Conservation (phyloP, 1,140 invertebrate genomes). For the Sitophilus oryzae region DNA sequence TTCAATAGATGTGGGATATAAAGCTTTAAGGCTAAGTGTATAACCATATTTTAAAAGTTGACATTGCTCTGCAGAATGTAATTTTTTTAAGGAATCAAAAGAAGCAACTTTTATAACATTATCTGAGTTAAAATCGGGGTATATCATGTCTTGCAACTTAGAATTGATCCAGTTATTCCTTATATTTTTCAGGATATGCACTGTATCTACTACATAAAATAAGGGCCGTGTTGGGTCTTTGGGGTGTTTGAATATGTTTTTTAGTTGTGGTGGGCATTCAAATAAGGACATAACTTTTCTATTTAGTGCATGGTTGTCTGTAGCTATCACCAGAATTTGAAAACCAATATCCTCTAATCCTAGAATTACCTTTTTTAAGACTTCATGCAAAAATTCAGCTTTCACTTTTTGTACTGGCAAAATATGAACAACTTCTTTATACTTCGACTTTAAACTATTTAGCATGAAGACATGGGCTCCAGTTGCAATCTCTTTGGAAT, state of each 20-base stretch:
- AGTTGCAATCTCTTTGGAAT: constrained; percentile 3
- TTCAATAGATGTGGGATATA: constrained; percentile 15
- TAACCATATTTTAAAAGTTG: constrained; percentile 19
- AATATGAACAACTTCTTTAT: constrained; percentile 16
- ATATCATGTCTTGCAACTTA: background rate
- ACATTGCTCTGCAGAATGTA: constrained; percentile 3
- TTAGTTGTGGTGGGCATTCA: background rate
- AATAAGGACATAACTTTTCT: constrained; percentile 10
- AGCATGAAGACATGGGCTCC: constrained; percentile 13
- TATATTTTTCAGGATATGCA: constrained; percentile 10
- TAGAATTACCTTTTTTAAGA: constrained; percentile 1
- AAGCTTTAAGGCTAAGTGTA: constrained; percentile 10
- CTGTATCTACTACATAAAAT: constrained; percentile 4
- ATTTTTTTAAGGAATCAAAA: constrained; percentile 7
- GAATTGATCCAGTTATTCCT: constrained; percentile 2
- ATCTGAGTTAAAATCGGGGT: background rate
- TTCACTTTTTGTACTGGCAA: constrained; percentile 8
- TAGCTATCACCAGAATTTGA: constrained; percentile 1
- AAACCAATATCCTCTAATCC: constrained; percentile 10
- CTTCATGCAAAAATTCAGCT: background rate
- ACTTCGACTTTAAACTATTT: too few relatives aligned
- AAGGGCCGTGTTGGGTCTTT: background rate
- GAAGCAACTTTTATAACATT: constrained; percentile 4
- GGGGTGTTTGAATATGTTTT: background rate
- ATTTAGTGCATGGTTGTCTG: constrained; percentile 8